Evolutionary conservation across 2,888 invertebrate genomes (phyloP), one percentile per base, ranked within the genome.

Genomic region (Coelinius sp.): DNA sequence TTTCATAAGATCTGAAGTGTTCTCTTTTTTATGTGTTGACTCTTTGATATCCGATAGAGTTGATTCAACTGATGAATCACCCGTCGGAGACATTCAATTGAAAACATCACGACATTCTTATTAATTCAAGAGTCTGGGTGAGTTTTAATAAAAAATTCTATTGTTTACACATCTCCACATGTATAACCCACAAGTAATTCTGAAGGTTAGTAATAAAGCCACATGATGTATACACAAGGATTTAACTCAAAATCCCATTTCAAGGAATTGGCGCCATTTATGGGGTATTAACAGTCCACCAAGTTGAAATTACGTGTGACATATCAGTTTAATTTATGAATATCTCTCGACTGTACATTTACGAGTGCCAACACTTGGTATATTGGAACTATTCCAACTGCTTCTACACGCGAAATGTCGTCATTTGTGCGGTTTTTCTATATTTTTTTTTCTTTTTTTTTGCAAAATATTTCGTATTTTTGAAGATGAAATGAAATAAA

Each of bases 311-410:
- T 35, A 66, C 66, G 46, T 46, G 75, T 79, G 82, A 82, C 82
- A 81, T 81, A 80, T 79, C 81, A 79, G 83, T 82, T 81, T 83
- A 81, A 84, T 84, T 84, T 83, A 82, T 84, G 78, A 79, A 79
- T 81, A 80, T 80, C 79, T 76, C 76, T 68, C 69, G 70, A 52
- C 71, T 73, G 70, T 76, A 77, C 81, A 77, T 82, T 82, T 81
- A 81, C 79, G 81, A 81, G 76, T 77, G 75, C 69, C 70, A 71
- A 70, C 70, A 75, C 73, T 76, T 75, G 68, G 71, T 70, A 49
- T 71, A 73, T 78, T 84, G 82, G 81, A 84, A 78, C 68, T 75
- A 78, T 78, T 84, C 84, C 84, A 84, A 84, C 70, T 79, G n/a
- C 73, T 41, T 38, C 71, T 73, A 6, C 59, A 20, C 31, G 12